Evolutionary conservation across 2,888 invertebrate genomes (phyloP).

Genomic region (Troides helena): DNA sequence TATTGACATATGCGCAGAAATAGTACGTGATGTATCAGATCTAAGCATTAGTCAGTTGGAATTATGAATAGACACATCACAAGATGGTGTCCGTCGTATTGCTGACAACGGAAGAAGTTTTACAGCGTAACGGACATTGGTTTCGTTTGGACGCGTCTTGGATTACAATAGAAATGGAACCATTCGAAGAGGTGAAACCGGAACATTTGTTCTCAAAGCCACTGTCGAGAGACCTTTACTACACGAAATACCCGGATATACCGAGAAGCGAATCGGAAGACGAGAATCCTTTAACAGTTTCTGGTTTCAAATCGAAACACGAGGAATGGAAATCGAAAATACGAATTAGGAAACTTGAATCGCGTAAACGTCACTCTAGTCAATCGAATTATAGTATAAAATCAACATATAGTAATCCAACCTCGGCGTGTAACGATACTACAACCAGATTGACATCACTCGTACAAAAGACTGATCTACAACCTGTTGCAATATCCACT

Average conservation of each 20-base stretch:
- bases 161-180: constrained; percentile 68
- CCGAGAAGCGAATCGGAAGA: constrained; percentile 73
- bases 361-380: constrained; percentile 48
- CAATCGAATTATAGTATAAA: constrained; percentile 44
- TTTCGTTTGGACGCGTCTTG: constrained; percentile 62
- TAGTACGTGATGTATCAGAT: background rate
- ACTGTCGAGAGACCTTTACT: constrained; percentile 64
- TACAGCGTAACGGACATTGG: constrained; percentile 69
- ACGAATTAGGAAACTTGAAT: constrained; percentile 50
- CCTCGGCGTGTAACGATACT: constrained; percentile 38
- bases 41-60: constrained; percentile 31
- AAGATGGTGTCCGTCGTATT: constrained; percentile 67
- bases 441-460: constrained; percentile 46
- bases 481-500: constrained; percentile 15
- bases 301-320: constrained; percentile 62
- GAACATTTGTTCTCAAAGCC: constrained; percentile 64
- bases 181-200: constrained; percentile 66
- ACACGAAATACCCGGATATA: constrained; percentile 67
- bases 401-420: constrained; percentile 42
- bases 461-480: constrained; percentile 36
- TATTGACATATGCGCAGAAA: constrained; percentile 33
- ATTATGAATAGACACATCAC: constrained; percentile 32
- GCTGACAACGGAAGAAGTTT: constrained; percentile 68
- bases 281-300: constrained; percentile 60
- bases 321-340: constrained; percentile 66